Evolutionary conservation across 30 jellyfish, hydroid and myxozoan genomes (phyloP).

Genomic region (Sanderia malayensis): DNA sequence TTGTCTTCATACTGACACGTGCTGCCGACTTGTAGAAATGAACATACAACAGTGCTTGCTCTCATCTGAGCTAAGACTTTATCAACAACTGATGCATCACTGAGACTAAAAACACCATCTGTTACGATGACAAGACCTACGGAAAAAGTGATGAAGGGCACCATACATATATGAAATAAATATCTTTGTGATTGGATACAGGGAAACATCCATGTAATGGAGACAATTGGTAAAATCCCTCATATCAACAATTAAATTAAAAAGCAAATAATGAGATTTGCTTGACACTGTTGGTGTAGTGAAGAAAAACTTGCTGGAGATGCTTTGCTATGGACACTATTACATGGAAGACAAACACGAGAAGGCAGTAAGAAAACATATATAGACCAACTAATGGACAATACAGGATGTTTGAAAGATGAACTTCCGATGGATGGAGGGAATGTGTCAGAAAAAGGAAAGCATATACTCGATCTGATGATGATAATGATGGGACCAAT

Average conservation of each 20-base stretch:
- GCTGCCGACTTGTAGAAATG: conserved; percentile 94
- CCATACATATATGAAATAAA: no score
- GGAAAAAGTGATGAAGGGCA: no score
- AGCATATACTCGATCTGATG: neutral
- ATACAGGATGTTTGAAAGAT: conserved; percentile 1
- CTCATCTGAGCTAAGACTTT: conserved; percentile 91
- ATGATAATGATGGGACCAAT: neutral
- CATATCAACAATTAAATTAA: neutral
- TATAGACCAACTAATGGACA: conserved; percentile 35
- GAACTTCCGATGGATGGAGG: conserved; percentile 1
- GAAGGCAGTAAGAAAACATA: conserved; percentile 22
- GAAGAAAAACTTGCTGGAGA: conserved; percentile 31
- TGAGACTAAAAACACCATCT: conserved; percentile 90
- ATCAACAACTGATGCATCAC: conserved; percentile 88
- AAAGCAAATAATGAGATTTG: conserved; percentile 28
- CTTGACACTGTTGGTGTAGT: conserved; percentile 49
- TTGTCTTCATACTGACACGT: conserved; percentile 48
- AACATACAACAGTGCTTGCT: conserved; percentile 84
- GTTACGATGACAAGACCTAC: conserved; percentile 90
- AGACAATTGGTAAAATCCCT: conserved; percentile 29
- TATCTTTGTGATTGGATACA: no score
- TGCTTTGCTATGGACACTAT: conserved; percentile 28
- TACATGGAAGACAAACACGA: conserved; percentile 2
- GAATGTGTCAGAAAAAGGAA: neutral
- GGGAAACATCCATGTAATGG: no score